Conservation (phyloP, 2,113 vertebrate genomes). For the Oncorhynchus keta region DNA sequence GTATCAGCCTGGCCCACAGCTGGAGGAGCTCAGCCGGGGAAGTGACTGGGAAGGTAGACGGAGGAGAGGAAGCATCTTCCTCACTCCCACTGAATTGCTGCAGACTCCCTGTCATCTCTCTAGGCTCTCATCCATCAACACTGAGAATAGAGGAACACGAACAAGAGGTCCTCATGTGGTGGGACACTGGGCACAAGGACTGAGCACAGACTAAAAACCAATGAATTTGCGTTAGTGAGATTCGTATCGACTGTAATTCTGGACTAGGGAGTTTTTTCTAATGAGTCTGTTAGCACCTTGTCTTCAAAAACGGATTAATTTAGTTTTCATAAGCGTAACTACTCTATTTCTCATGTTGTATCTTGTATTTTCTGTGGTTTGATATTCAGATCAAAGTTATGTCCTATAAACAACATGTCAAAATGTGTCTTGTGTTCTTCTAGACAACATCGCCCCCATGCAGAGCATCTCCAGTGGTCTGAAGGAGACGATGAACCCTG, state of each 20-base stretch:
- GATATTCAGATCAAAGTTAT: background rate
- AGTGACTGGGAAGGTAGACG: constrained; percentile 3
- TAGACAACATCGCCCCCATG: constrained; percentile 83
- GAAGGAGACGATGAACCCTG: constrained; percentile 92
- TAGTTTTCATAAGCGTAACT: too few relatives aligned
- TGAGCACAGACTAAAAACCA: background rate
- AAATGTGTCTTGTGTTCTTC: constrained; percentile 24
- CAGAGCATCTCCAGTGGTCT: constrained; percentile 94
- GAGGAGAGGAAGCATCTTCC: constrained; percentile 4
- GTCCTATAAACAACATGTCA: too few relatives aligned
- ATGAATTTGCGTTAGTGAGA: background rate
- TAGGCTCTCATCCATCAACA: constrained; percentile 29
- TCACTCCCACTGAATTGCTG: background rate
- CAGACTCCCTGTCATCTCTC: constrained; percentile 6
- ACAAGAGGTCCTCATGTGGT: background rate
- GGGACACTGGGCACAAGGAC: background rate
- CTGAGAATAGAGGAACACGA: background rate
- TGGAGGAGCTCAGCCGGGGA: constrained; percentile 11
- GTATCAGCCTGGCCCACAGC: constrained; percentile 30
- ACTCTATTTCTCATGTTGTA: background rate
- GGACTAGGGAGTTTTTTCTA: background rate
- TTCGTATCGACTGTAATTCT: background rate
- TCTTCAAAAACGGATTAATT: background rate
- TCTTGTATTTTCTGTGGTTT: background rate
- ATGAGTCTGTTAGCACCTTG: background rate